phyloP scores from a whole-genome alignment of 92 coral and sea anemone species.

The Meandrina meandrites region DNA sequence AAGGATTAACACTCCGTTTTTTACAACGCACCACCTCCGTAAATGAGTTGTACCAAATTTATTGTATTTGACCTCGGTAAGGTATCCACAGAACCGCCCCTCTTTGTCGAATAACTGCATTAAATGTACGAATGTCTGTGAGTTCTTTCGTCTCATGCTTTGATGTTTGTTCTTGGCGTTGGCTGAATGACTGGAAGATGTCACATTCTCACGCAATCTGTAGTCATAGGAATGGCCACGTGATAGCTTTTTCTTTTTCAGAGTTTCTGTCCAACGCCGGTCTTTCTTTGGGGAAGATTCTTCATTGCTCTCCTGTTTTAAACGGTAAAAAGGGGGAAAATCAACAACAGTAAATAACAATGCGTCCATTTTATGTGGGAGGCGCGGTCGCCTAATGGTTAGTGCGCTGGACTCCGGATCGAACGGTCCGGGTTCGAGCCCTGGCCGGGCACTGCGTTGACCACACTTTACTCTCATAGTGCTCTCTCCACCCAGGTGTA shows the following conservation, averaged over 20 bases:
- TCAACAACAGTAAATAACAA: background rate
- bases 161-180: conserved; percentile 56
- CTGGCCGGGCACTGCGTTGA: too few species aligned
- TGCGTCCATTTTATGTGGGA: background rate
- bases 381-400: too few species aligned
- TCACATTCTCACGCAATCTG: conserved; percentile 49
- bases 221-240: conserved; percentile 58
- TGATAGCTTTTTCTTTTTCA: conserved; percentile 57
- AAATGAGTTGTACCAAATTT: conserved; percentile 88
- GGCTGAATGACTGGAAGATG: conserved; percentile 39
- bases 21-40: conserved; percentile 92
- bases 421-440: too few species aligned
- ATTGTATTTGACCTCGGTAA: conserved; percentile 80
- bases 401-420: too few species aligned
- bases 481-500: too few species aligned
- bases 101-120: conserved; percentile 82
- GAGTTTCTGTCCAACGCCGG: conserved; percentile 73
- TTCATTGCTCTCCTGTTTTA: conserved; percentile 49
- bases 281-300: conserved; percentile 62
- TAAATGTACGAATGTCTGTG: conserved; percentile 68
- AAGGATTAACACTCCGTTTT: conserved; percentile 82
- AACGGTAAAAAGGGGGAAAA: background rate
- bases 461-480: too few species aligned
- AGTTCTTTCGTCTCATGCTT: conserved; percentile 64
- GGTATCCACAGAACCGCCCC: conserved; percentile 87